Percentiles rank a stretch among this genome's conserved stretches.
phyloP scores from a whole-genome alignment of 2,113 vertebrate species.

The Struthidea cinerea region DNA sequence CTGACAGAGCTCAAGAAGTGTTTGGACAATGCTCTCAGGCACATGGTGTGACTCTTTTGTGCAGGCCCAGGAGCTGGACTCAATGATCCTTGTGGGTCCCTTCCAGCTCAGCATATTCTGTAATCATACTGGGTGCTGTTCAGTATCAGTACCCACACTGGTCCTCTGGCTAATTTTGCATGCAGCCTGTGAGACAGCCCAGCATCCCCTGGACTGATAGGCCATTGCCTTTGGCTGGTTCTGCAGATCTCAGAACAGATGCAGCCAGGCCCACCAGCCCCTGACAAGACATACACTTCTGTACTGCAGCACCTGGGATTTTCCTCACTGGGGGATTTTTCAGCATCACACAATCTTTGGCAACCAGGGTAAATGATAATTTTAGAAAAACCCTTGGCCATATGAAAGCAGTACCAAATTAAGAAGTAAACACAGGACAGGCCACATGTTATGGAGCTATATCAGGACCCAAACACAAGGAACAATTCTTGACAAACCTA shows the following conservation, averaged over 20 bases:
- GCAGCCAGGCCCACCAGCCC: neutral
- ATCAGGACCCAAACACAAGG: neutral
- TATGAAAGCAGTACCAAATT: neutral
- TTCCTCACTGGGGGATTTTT: neutral
- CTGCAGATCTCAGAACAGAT: neutral
- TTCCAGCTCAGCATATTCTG: neutral
- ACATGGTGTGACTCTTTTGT: neutral
- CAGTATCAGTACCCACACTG: rapidly evolving
- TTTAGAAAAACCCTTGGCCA: neutral
- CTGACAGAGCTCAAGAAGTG: neutral
- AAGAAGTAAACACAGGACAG: neutral
- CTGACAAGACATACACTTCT: neutral
- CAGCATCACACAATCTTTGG: neutral
- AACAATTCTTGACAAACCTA: neutral
- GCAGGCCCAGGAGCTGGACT: neutral
- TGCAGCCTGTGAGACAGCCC: neutral
- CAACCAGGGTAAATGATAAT: neutral
- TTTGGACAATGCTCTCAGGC: neutral
- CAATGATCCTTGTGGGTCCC: neutral
- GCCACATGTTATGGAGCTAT: rapidly evolving
- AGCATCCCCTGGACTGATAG: neutral
- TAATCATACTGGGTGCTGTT: rapidly evolving
- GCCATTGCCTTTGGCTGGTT: neutral
- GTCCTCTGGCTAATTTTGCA: neutral
- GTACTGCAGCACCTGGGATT: neutral